Base-by-base conservation (phyloP, 2,797 vertebrate genomes). In the Botia almorhae region DNA sequence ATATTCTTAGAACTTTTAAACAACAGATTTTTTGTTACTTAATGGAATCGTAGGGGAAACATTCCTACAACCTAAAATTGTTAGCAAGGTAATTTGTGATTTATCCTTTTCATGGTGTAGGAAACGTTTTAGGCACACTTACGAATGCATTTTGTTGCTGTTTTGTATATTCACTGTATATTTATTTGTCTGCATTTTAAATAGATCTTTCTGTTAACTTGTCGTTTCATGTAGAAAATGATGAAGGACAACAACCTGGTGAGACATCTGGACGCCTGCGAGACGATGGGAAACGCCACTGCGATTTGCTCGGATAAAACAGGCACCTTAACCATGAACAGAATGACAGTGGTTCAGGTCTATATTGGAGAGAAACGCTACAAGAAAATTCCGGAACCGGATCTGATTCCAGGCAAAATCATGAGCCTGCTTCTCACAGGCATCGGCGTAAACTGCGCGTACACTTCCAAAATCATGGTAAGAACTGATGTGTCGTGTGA, bases 241-340 rank as follows among this genome's bases (percentile, higher is more conserved):
- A 99, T 99, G 98, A 98, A 96, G 80, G 98, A 99, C 84, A 99
- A 99, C 90, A 99, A 99, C 85, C 90, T 99, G 77, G 98, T 99
- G 14, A 92, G 98, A 79, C 98, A 99, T 90, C 90, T 99, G 89
- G 98, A 99, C 0, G 98, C 98, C 39, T 99, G 98, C 6, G 98
- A 99, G 89, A 99, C 98, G 0, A 99, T 99, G 98, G 98, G 98
- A 81, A 99, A 99, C 0, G 98, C 97, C 84, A 99, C 98, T 0
- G 96, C 97, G 80, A 98, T 99, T 91, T 99, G 98, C 91, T 99
- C 98, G 0, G 98, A 99, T 92, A 99, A 99, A 90, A 99, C 98
- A 0, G 98, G 98, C 82, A 99, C 98, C 0, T 92, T 99, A n/a
- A 99, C 98, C 0, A 98, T 95, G 91, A 99, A 99, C 84, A 93